Base-by-base conservation (phyloP, 2,797 vertebrate species). In the Microctenopoma stevenorrisi region DNA sequence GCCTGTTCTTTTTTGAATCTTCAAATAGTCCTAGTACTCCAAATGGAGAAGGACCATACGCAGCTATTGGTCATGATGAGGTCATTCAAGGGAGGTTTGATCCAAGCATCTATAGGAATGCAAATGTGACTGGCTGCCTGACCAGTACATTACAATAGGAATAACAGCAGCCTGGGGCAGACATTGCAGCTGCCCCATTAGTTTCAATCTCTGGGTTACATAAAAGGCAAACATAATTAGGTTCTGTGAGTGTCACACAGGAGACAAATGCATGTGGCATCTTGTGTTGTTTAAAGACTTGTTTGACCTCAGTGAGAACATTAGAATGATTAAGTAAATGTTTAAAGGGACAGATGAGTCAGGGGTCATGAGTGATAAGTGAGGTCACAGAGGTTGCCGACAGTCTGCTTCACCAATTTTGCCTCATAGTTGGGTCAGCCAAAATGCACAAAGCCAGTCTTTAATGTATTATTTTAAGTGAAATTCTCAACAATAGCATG, bases 161-260 rank as follows among this genome's bases (percentile, higher is more conserved):
- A 62, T 70, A 81, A 83, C 68, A 67, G 84, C 76, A 47, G 80
- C 78, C 68, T 6, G 69, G 77, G 80, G 78, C 83, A 83, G 82
- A 89, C 82, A 78, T 72, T 86, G 87, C 90, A 92, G 81, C 90
- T 92, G 91, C 72, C 75, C 54, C 83, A 87, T 91, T 87, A 88
- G 79, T 84, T 80, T 79, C 76, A 74, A 86, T 87, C 85, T 78
- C 47, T 54, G 37, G 63, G 66, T 76, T 79, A 71, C 68, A 90
- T 82, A 90, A 86, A 91, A 78, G 86, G 83, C 75, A 81, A 81
- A 87, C 80, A 83, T 89, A 79, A 88, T 87, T 76, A 82, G 74
- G 65, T 66, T 76, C 49, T 73, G 57, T 77, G 68, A 58, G 79
- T 90, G 88, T 88, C 86, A 86, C 74, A 78, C 58, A 64, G 76